Evolutionary conservation across 2,113 vertebrate species (phyloP), one percentile per base, ranked within the genome.

Genomic region (Nothoprocta pentlandii): DNA sequence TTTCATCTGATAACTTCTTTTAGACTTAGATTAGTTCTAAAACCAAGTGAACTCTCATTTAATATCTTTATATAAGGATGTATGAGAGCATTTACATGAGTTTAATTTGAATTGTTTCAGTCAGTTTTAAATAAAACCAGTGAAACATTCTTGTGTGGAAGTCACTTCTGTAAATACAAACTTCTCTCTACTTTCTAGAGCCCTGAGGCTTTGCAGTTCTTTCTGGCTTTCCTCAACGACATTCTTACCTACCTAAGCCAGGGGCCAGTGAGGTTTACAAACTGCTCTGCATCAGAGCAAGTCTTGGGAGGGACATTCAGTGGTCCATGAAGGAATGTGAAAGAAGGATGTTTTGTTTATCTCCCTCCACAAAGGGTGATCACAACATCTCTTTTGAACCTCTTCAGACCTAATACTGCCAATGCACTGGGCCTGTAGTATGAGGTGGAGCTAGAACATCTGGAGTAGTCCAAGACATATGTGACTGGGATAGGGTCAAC

Each of bases 91-190:
- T 95, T 94, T 26, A 0, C 69, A 41, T 94, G 85, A 75, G 73
- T 94, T 94, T 91, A 95, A 64, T 76, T 91, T 87, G 73, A 93
- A 94, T 93, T 85, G 87, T 94, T 96, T 90, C 79, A 81, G 94
- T 87, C 82, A 88, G 79, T 58, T 88, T 90, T 90, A 88, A 95
- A 93, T 84, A 47, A 93, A 92, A 92, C 14, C 0, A 0, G 75
- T 94, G 79, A 61, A 94, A 77, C 39, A 78, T 94, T 75, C 87
- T 84, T 63, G 79, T 87, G 61, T 70, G 62, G 80, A 81, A 53
- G 32, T 59, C 49, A 90, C 90, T 70, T 89, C 30, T 54, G 74
- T 93, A 94, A 95, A 91, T 76, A 96, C 44, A 73, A 69, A 79
- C 88, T 90, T 85, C 93, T 92, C n/a, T 61, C 69, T 80, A 42